These are phyloP conservation scores for Aradus depressus DNA, from an alignment of 2,888 invertebrate species.

Conservation along the genomic window DNA sequence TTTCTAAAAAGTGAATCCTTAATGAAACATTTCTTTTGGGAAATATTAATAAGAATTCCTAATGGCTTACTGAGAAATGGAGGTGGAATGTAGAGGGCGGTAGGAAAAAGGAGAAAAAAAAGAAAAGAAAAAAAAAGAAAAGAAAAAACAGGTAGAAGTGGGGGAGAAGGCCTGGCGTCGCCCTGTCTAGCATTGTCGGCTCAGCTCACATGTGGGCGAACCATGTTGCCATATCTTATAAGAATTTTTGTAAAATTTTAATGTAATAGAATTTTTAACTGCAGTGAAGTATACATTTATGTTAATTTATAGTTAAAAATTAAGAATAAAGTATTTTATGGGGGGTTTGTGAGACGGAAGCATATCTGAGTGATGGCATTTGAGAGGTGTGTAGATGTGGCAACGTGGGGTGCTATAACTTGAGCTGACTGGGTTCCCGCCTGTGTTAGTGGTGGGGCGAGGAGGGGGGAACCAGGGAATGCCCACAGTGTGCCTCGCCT, in stretches of 20 bases:
- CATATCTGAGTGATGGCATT: neutral
- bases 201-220: slow-evolving; percentile 33
- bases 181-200: slow-evolving; percentile 79
- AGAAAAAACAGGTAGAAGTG: slow-evolving; percentile 17
- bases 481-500: slow-evolving; percentile 34
- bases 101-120: too few relatives aligned
- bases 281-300: too few relatives aligned
- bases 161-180: slow-evolving; percentile 57
- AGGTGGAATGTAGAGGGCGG: too few relatives aligned
- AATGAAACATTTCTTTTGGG: too few relatives aligned
- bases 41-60: too few relatives aligned
- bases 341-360: neutral
- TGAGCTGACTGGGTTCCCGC: slow-evolving; percentile 25
- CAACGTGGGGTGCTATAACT: slow-evolving; percentile 24
- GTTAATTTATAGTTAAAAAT: neutral
- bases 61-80: too few relatives aligned
- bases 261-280: too few relatives aligned
- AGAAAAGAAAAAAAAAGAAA: too few relatives aligned
- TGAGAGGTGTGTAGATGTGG: slow-evolving; percentile 21
- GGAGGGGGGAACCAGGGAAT: slow-evolving; percentile 34
- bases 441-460: slow-evolving; percentile 22
- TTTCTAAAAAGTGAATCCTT: too few relatives aligned
- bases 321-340: neutral
- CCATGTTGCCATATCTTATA: slow-evolving; percentile 50
- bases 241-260: neutral